These are phyloP conservation scores for Brachionus angularis DNA, from an alignment of 1,140 invertebrate genomes.

Conservation along the genomic window DNA sequence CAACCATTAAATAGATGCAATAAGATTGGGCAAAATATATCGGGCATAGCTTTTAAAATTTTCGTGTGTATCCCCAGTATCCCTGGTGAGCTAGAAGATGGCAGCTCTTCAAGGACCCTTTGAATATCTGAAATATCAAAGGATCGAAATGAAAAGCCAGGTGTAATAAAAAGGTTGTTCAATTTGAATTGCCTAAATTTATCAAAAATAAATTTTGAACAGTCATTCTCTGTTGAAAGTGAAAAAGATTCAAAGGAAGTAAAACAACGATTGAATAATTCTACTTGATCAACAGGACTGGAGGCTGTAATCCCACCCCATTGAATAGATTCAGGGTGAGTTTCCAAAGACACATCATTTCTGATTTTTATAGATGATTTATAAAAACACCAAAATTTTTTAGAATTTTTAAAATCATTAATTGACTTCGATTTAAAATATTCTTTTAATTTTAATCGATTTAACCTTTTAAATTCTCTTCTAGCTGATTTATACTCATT, in stretches of 20 bases:
- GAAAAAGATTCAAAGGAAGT: neutral
- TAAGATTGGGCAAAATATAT: too few species aligned
- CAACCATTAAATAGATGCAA: too few species aligned
- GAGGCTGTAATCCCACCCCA: neutral
- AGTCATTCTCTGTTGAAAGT: neutral
- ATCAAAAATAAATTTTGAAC: neutral
- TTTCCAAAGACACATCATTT: neutral
- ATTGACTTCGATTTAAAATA: neutral
- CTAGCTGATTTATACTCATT: neutral
- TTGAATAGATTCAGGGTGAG: neutral
- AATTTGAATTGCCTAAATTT: neutral
- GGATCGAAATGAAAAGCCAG: neutral
- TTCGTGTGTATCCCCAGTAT: neutral
- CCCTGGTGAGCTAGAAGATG: constrained; percentile 1
- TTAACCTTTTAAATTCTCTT: neutral
- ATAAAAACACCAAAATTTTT: constrained; percentile 14
- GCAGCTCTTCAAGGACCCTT: neutral
- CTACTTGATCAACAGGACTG: constrained; percentile 10
- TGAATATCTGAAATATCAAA: neutral
- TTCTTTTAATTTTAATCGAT: neutral
- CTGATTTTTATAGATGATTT: constrained; percentile 6
- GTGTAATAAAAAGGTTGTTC: neutral
- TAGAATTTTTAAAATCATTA: constrained; percentile 10
- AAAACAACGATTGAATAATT: neutral
- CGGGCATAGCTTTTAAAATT: too few species aligned